phyloP scores from a whole-genome alignment of 2,888 invertebrate genomes.

The Morpho deidamia region DNA sequence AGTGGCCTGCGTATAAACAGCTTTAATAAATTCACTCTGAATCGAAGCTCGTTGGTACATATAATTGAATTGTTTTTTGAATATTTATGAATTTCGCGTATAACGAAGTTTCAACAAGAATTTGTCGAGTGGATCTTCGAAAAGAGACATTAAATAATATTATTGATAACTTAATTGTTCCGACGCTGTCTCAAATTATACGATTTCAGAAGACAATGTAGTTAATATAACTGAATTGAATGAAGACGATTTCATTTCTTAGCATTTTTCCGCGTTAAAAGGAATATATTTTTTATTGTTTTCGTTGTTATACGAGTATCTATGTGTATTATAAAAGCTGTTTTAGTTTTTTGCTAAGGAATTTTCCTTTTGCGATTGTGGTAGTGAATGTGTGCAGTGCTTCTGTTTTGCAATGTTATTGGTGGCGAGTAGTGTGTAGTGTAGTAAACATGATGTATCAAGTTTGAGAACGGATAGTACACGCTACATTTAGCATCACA shows the following conservation, averaged over 20 bases:
- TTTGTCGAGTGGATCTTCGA: background rate
- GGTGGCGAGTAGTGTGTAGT: too few species aligned
- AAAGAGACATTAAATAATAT: background rate
- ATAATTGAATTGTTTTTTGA: slow-evolving; percentile 32
- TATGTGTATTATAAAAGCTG: too few species aligned
- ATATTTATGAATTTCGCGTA: slow-evolving; percentile 29
- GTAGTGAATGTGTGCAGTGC: too few species aligned
- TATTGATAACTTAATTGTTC: background rate
- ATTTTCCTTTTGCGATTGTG: too few species aligned
- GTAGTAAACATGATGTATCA: too few species aligned
- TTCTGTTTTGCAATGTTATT: too few species aligned
- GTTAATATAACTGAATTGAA: background rate
- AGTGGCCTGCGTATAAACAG: background rate
- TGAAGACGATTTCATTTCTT: background rate
- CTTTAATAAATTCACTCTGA: slow-evolving; percentile 7
- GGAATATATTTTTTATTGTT: too few species aligned
- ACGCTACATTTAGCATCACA: too few species aligned
- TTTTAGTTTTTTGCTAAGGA: too few species aligned
- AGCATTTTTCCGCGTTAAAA: too few species aligned
- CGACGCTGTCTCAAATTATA: background rate
- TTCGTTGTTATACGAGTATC: too few species aligned
- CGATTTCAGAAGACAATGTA: background rate
- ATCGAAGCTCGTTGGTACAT: slow-evolving; percentile 30
- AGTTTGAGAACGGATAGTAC: too few species aligned
- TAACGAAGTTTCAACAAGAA: slow-evolving; percentile 7